Evolutionary conservation across 2,888 invertebrate species (phyloP).

Genomic region (Aporophyla nigra): DNA sequence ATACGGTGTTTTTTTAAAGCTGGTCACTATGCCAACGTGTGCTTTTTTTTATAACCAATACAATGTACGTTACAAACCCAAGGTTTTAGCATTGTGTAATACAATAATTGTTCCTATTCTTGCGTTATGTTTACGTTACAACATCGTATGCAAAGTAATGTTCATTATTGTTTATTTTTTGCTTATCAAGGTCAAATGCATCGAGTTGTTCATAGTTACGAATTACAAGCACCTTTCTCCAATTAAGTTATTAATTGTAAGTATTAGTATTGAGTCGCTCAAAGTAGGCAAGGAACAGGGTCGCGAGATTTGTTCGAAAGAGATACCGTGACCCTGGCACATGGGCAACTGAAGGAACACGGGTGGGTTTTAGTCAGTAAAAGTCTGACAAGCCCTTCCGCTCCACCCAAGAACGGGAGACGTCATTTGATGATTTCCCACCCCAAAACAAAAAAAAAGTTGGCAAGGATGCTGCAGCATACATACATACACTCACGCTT

Average conservation of each 20-base stretch:
- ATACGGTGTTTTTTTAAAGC: slow-evolving; percentile 29
- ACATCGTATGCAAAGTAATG: slow-evolving; percentile 36
- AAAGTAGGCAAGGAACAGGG: no score
- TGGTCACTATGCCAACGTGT: slow-evolving; percentile 20
- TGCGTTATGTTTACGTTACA: slow-evolving; percentile 25
- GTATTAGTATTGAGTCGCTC: neutral
- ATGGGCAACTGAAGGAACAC: no score
- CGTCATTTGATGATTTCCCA: no score
- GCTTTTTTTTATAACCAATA: slow-evolving; percentile 40
- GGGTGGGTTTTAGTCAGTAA: no score
- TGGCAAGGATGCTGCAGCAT: no score
- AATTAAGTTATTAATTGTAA: neutral
- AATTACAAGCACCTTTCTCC: neutral
- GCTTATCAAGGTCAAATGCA: slow-evolving; percentile 23
- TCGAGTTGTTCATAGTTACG: neutral
- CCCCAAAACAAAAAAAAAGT: no score
- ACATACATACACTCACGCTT: no score
- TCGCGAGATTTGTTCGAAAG: no score
- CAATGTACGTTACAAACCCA: slow-evolving; percentile 31
- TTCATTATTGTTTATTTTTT: slow-evolving; percentile 24
- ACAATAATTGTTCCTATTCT: slow-evolving; percentile 43
- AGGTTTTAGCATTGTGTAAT: slow-evolving; percentile 40
- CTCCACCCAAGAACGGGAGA: no score
- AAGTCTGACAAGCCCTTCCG: no score
- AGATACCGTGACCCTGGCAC: no score